These are phyloP conservation scores for Lasioglossum vierecki DNA, from an alignment of 2,888 invertebrate species.

Conservation along the genomic window DNA sequence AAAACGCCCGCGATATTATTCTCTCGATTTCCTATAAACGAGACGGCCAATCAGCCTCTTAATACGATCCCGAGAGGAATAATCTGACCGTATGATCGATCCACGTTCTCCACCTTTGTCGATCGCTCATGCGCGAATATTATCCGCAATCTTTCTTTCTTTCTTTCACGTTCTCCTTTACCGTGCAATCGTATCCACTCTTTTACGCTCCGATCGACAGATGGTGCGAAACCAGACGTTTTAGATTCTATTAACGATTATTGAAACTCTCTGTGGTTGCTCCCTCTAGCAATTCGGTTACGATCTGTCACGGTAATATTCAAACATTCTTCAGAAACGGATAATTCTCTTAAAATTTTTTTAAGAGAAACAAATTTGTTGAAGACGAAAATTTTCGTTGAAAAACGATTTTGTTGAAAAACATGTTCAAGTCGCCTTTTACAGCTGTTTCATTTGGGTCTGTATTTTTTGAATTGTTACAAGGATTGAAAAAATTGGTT, in stretches of 20 bases:
- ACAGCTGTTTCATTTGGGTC: background rate
- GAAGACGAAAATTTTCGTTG: background rate
- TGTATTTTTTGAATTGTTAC: too few relatives aligned
- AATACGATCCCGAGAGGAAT: conserved; percentile 45
- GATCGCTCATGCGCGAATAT: conserved; percentile 20
- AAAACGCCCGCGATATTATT: conserved; percentile 53
- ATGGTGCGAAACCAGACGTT: background rate
- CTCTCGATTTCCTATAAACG: conserved; percentile 54
- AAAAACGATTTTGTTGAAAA: too few relatives aligned
- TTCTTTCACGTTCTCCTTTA: conserved; percentile 8
- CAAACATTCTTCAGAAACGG: background rate
- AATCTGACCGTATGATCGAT: conserved; percentile 47
- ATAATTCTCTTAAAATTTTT: background rate
- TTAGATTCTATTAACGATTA: background rate
- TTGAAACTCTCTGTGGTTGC: background rate
- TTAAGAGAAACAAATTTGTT: background rate
- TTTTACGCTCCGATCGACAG: background rate
- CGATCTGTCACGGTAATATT: background rate
- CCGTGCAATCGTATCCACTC: background rate
- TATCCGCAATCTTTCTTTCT: conserved; percentile 18
- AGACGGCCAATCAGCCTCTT: conserved; percentile 51
- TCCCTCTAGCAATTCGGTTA: background rate
- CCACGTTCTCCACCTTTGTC: conserved; percentile 32
- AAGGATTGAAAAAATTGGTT: too few relatives aligned
- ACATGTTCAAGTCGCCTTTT: background rate